phyloP scores from a whole-genome alignment of 2,113 vertebrate genomes.

The Nannobrachium achirus region DNA sequence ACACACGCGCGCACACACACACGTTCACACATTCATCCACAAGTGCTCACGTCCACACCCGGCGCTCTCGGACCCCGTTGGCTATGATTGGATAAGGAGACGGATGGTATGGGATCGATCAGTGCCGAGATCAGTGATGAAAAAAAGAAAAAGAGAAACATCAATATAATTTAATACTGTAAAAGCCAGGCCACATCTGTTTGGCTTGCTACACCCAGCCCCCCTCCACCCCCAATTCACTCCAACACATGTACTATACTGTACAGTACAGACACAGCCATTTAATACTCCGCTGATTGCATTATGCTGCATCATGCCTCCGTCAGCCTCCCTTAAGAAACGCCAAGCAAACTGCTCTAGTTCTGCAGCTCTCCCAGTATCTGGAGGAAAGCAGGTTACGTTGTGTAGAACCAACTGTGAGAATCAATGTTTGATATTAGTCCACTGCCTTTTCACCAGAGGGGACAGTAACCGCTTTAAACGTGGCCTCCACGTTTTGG shows the following conservation, averaged over 20 bases:
- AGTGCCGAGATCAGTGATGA: constrained; percentile 36
- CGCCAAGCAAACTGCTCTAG: neutral
- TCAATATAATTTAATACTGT: constrained; percentile 63
- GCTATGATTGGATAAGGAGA: constrained; percentile 25
- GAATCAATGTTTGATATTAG: neutral
- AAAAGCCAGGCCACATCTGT: constrained; percentile 32
- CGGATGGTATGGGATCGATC: constrained; percentile 36
- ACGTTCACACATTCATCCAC: constrained; percentile 3
- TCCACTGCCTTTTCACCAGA: no score
- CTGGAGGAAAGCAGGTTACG: no score
- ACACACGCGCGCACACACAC: constrained; percentile 19
- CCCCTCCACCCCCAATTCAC: neutral
- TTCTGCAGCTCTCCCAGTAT: neutral
- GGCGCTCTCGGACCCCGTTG: neutral
- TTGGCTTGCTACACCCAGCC: neutral
- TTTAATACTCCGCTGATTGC: neutral
- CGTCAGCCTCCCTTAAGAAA: neutral
- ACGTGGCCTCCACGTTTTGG: no score
- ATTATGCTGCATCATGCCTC: neutral
- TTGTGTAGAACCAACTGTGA: no score
- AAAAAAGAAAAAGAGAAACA: constrained; percentile 23
- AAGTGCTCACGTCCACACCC: neutral
- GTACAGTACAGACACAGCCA: neutral
- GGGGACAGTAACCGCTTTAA: no score
- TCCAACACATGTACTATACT: neutral